phyloP scores from a whole-genome alignment of 2,113 vertebrate genomes.

The Hippolais icterina region DNA sequence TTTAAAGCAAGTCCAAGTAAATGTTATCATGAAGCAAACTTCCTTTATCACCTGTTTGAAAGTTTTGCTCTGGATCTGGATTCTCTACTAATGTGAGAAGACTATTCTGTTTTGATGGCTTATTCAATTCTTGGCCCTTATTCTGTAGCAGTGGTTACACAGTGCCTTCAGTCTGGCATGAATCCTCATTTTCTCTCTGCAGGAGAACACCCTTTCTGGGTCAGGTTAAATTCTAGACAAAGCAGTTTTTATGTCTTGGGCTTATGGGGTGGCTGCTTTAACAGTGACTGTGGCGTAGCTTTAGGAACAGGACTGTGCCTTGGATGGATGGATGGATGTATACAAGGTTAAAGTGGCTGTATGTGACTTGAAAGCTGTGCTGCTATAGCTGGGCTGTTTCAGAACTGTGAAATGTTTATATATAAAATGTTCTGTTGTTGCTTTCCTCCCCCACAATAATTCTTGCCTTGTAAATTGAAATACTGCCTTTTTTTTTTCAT shows the following conservation, averaged over 20 bases:
- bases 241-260: background rate
- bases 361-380: background rate
- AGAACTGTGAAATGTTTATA: background rate
- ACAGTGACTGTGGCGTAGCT: background rate
- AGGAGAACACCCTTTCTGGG: background rate
- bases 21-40: background rate
- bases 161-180: background rate
- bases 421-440: background rate
- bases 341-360: background rate
- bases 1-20: background rate
- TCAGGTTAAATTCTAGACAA: background rate
- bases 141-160: background rate
- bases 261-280: background rate
- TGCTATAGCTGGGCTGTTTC: background rate
- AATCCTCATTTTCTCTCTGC: background rate
- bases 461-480: background rate
- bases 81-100: background rate
- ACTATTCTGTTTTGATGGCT: background rate
- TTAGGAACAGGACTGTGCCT: background rate
- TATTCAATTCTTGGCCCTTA: background rate
- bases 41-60: background rate
- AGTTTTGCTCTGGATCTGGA: background rate
- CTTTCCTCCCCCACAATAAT: background rate
- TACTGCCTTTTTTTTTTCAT: background rate
- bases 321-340: background rate